These are phyloP conservation scores for Bombus consobrinus DNA, from an alignment of 1,140 invertebrate genomes.

Conservation along the genomic window DNA sequence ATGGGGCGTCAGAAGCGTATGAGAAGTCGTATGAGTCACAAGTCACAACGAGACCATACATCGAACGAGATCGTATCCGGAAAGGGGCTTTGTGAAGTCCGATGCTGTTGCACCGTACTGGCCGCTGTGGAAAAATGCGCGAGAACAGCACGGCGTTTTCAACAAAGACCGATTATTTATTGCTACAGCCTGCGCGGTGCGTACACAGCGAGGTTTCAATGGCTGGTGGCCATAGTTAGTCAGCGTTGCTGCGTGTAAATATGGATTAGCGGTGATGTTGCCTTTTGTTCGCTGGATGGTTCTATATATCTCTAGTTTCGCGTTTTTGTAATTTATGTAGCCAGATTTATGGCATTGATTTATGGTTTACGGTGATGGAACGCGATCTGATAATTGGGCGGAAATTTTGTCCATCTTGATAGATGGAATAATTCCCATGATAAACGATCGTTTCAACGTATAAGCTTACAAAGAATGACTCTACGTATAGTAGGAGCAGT, in stretches of 20 bases:
- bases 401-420: too few relatives aligned
- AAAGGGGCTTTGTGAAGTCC: conserved; percentile 15
- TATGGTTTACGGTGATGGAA: too few relatives aligned
- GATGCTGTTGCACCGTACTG: not conserved
- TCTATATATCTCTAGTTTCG: not conserved
- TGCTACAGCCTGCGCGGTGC: not conserved
- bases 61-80: conserved; percentile 12
- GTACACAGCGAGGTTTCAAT: not conserved
- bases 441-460: too few relatives aligned
- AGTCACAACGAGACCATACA: conserved; percentile 36
- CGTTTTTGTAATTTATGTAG: not conserved
- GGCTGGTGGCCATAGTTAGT: conserved; percentile 18
- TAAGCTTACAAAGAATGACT: too few relatives aligned
- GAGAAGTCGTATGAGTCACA: not conserved
- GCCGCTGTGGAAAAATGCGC: conserved; percentile 2
- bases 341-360: not conserved
- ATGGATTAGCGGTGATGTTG: not conserved
- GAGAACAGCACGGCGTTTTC: not conserved
- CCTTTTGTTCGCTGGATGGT: not conserved
- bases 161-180: conserved; percentile 42
- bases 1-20: conserved; percentile 1
- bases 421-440: too few relatives aligned
- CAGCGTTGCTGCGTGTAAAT: conserved; percentile 1
- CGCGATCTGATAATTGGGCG: too few relatives aligned
- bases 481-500: too few relatives aligned